Conservation (phyloP, 2,113 vertebrate species). For the Xiphorhynchus elegans region DNA sequence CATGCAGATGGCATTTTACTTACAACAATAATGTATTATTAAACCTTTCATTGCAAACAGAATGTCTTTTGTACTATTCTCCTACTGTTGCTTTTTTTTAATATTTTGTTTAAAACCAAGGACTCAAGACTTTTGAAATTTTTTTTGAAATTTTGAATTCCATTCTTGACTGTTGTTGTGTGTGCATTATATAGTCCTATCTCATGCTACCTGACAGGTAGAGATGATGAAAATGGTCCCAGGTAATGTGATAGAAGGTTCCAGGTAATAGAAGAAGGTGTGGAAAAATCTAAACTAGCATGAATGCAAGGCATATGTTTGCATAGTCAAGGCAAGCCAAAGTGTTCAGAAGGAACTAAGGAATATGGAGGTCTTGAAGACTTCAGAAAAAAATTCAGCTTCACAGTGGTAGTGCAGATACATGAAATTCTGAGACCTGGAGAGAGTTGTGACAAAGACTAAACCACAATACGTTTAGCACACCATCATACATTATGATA, state of each 20-base stretch:
- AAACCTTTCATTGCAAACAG: background rate
- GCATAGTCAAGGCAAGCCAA: background rate
- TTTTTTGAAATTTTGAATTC: background rate
- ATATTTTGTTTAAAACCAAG: background rate
- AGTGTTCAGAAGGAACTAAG: background rate
- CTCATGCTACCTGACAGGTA: background rate
- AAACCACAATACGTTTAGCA: no score
- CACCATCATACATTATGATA: accelerated
- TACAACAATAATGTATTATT: background rate
- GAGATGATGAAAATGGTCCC: background rate
- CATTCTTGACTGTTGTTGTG: background rate
- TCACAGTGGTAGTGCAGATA: background rate
- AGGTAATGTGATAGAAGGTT: background rate
- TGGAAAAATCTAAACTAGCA: background rate
- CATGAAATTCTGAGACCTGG: background rate
- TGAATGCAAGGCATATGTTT: background rate
- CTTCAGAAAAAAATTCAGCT: background rate
- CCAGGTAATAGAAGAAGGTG: background rate
- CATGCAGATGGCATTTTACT: background rate
- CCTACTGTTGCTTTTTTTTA: background rate
- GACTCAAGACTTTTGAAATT: background rate
- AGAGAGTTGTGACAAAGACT: background rate
- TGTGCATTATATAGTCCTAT: background rate
- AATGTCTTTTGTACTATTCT: background rate
- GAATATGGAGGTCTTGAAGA: background rate